Evolutionary conservation across 2,113 vertebrate species (phyloP), one percentile per base, ranked within the genome.

Genomic region (Numida meleagris): DNA sequence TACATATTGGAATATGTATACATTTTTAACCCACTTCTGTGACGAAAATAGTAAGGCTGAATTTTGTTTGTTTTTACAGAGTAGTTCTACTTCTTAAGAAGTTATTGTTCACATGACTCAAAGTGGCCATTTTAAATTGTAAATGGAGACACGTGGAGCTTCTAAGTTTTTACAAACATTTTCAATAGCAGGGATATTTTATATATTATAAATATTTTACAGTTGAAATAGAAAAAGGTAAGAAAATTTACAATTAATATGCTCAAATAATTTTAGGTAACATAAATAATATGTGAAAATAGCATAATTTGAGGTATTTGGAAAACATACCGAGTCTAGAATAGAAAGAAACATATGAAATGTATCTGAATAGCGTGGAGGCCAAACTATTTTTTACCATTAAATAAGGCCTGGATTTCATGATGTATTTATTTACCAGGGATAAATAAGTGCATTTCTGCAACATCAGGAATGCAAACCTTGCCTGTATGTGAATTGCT

Each of bases 331-430:
- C n/a, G 34, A 55, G 46, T 73, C 38, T 12, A 73, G 59, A 78
- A 75, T 9, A 83, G 62, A 80, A 66, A 77, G n/a, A 86, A 90
- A 65, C 25, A 27, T 34, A 50, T 90, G 29, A 67, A 92, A 66
- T 82, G 58, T 3, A 42, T 70, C 38, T 62, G 17, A 63, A 7
- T 42, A 71, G 91, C 75, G 50, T 7, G 8, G 42, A 79, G 74
- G 63, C 70, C 36, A 68, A 78, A 68, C 27, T 48, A 2, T 48
- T 82, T 82, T 65, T 33, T 91, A 42, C 48, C 73, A 45, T 82
- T 88, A 84, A 92, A 79, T 85, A 79, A 72, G 62, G 21, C 65
- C 58, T 90, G n/a, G 53, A 65, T 94, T 91, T 94, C 50, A 31
- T 53, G 84, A 36, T 48, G 40, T 66, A 12, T 76, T 94, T 82